Base-by-base conservation (phyloP, 2,113 vertebrate genomes). In the Ameiurus melas region DNA sequence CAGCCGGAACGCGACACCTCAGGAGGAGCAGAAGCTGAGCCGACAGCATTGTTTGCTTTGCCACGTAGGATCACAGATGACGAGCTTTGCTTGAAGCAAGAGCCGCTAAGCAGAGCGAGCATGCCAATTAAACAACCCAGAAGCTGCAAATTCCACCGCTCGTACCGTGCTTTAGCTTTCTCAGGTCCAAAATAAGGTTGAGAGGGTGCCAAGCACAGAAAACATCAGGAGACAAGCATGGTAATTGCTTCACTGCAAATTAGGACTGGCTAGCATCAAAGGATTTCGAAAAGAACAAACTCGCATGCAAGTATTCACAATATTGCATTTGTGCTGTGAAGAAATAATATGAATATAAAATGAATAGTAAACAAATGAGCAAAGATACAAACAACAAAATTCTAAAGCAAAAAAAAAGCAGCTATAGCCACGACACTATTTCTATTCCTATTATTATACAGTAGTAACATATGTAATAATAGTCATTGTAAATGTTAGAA, bases 11-110 rank as follows among this genome's bases (percentile, higher is more conserved):
- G 86, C 83, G 73, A 90, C 90, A 92, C 91, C 86, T 92, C 85
- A 80, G 85, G 89, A 90, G 85, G 89, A 89, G 85, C 81, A 62
- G 86, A 83, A 86, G 90, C 84, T 90, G 86, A 85, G 60, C 82
- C 75, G 89, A 89, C 84, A 82, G 88, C 93, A 94, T 93, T 95
- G 93, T 94, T 95, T 95, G 95, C 92, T 94, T 95, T 95, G 95
- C 92, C 95, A 93, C 94, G 94, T 94, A 93, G 92, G 95, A 94
- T 92, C 94, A 95, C 93, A 96, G 93, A 95, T 94, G 93, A 95
- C 92, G 92, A 95, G 94, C 92, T 94, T 93, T 93, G 94, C 94
- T 95, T 89, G 90, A 94, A 96, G 95, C 93, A 94, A 93, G 94
- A 94, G 94, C 93, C 93, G 95, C 93, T 94, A 93, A 94, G 92